Evolutionary conservation across 2,113 vertebrate species (phyloP), one percentile per base, ranked within the genome.

Genomic region (Halichoerus grypus): DNA sequence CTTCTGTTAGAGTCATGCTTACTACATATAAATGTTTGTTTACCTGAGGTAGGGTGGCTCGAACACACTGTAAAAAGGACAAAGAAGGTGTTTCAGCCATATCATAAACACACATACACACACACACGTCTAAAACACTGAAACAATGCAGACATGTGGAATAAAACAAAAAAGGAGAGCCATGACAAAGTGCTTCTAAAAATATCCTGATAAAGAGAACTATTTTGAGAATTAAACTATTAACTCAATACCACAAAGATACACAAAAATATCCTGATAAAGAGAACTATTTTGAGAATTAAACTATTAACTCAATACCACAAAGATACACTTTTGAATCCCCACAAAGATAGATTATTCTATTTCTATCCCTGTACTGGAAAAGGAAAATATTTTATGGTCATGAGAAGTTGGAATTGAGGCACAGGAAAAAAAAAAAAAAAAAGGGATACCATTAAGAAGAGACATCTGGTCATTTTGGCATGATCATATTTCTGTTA

Each of bases 391-490:
- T 71, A 90, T 80, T 88, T 95, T 96, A 63, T 91, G 69, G 61
- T 49, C 74, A 93, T 74, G 33, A 72, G 94, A 97, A 95, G 65
- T 36, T 92, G 74, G 31, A 67, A 84, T 55, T 65, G 91, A 72
- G 83, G 39, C 24, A 95, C 36, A 39, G 31, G 42, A 72, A 79
- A 19, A 26, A 61, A 55, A 36, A 55, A 36, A 36, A 59, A 42
- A 61, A 82, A 53, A 33, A n/a, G 15, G 24, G 46, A 53, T 39
- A 88, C 79, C 74, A 94, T 94, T 94, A 97, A 97, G 55, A 87
- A 93, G 92, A 88, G 90, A 97, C 90, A 97, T 95, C 92, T 98
- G 96, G 87, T 84, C 80, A 93, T 95, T 97, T 55, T 90, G 71
- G 80, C 71, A 61, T n/a, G 51, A 95, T 88, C 80, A 61, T 59